Conservation (phyloP, 2,888 invertebrate genomes). For the Tuberolachnus salignus region DNA sequence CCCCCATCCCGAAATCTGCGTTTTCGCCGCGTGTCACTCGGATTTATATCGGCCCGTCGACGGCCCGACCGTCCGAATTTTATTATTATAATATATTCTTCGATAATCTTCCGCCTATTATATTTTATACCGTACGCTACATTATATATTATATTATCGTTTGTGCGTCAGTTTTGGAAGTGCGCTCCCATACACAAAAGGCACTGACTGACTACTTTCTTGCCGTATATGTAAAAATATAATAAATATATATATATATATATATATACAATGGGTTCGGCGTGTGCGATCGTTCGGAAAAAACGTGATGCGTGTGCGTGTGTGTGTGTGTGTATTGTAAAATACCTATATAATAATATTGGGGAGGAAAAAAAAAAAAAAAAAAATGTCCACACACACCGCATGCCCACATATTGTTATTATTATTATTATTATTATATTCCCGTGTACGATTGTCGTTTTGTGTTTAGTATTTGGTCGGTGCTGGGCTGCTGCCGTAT, state of each 20-base stretch:
- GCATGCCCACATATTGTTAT: no score
- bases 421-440: no score
- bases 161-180: not conserved
- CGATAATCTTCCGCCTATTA: slow-evolving; percentile 31
- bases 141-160: no score
- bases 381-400: no score
- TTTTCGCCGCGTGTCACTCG: slow-evolving; percentile 35
- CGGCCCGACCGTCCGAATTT: slow-evolving; percentile 45
- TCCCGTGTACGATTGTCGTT: not conserved
- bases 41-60: slow-evolving; percentile 35
- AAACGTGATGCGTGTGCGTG: not conserved
- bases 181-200: not conserved
- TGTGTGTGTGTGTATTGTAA: not conserved
- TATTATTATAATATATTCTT: slow-evolving; percentile 32
- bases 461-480: slow-evolving; percentile 22
- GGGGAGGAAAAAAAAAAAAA: no score
- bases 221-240: no score
- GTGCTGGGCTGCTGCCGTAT: slow-evolving; percentile 3
- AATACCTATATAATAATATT: no score
- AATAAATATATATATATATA: not conserved
- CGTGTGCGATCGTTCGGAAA: slow-evolving; percentile 51
- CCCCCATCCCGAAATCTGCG: slow-evolving; percentile 4
- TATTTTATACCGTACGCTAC: no score
- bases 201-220: not conserved
- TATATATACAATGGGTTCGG: slow-evolving; percentile 16